These are phyloP conservation scores for Cheilosia scutellata DNA, from an alignment of 2,888 invertebrate genomes.

Conservation along the genomic window DNA sequence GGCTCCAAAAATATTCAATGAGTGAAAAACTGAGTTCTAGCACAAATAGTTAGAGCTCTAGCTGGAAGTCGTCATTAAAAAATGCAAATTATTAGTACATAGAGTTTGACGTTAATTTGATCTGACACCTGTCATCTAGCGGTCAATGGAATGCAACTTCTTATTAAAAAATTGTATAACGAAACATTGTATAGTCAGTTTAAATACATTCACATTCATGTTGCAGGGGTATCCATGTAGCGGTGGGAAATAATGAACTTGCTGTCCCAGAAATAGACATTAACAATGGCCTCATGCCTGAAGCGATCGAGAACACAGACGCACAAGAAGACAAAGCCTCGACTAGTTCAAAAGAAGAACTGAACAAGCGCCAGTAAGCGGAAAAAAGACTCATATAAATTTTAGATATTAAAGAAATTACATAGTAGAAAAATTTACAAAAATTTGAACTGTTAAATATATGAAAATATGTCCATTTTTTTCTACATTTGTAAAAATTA, in stretches of 20 bases:
- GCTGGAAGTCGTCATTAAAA: too few species aligned
- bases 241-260: conserved; percentile 80
- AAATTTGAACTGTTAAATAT: too few species aligned
- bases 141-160: too few species aligned
- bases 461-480: too few species aligned
- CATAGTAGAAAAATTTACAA: not conserved
- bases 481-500: too few species aligned
- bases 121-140: too few species aligned
- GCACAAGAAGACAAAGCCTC: conserved; percentile 8
- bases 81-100: too few species aligned
- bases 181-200: not conserved
- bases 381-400: not conserved
- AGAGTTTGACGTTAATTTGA: too few species aligned
- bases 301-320: not conserved
- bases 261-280: conserved; percentile 81
- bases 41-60: too few species aligned
- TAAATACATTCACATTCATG: not conserved
- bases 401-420: not conserved
- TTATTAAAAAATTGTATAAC: too few species aligned
- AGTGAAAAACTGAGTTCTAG: too few species aligned
- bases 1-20: too few species aligned
- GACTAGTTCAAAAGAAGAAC: conserved; percentile 1
- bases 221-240: conserved; percentile 82
- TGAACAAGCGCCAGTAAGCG: conserved; percentile 1
- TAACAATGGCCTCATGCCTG: conserved; percentile 78